Evolutionary conservation across 1,140 invertebrate species (phyloP).

Genomic region (Gryllus bimaculatus): DNA sequence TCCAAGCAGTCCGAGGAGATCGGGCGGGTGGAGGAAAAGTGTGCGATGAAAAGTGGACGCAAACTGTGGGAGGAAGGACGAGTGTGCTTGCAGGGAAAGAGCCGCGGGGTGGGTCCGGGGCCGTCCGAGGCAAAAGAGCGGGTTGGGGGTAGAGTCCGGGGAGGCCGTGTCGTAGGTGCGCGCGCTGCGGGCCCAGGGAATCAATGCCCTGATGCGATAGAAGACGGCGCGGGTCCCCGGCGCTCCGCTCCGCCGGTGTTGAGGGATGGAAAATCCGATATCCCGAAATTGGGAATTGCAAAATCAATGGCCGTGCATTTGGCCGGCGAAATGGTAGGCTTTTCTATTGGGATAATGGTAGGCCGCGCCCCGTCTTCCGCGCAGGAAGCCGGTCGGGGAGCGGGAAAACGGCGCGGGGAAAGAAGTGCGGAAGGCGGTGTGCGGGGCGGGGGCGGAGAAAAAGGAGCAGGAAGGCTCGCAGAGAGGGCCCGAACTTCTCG

Average conservation of each 20-base stretch:
- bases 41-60: too few relatives aligned
- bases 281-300: neutral
- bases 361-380: neutral
- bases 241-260: neutral
- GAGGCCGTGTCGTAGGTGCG: too few relatives aligned
- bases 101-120: too few relatives aligned
- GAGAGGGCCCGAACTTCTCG: neutral
- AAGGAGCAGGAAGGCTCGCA: neutral
- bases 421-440: neutral
- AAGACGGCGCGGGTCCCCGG: neutral
- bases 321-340: neutral
- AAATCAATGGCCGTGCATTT: slow-evolving; percentile 1
- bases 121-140: too few relatives aligned
- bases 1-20: too few relatives aligned
- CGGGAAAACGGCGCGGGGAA: neutral
- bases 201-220: neutral
- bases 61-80: too few relatives aligned
- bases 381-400: neutral
- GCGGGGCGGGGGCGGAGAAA: neutral
- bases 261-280: slow-evolving; percentile 3
- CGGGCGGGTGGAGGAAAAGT: too few relatives aligned
- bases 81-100: too few relatives aligned
- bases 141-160: too few relatives aligned
- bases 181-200: neutral
- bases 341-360: slow-evolving; percentile 1